Evolutionary conservation across 2,888 invertebrate species (phyloP).

Genomic region (Plagiodera versicolora): DNA sequence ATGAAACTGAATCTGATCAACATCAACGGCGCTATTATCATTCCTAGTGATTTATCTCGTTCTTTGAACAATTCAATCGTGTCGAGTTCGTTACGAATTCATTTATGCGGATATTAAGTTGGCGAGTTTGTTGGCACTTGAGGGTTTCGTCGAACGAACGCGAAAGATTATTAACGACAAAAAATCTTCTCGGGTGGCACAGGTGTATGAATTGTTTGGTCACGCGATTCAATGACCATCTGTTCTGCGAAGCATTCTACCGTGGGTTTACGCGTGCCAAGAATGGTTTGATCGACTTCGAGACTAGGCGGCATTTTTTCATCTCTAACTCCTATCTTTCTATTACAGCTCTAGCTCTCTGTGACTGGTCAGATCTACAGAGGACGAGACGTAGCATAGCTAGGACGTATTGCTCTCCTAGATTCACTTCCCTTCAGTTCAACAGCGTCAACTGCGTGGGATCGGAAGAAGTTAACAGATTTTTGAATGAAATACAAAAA

Average conservation of each 20-base stretch:
- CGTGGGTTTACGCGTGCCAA: conserved; percentile 40
- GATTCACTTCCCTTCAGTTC: conserved; percentile 72
- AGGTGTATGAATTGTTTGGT: conserved; percentile 33
- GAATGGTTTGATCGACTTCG: conserved; percentile 41
- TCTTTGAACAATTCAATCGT: conserved; percentile 6
- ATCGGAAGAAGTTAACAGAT: conserved; percentile 64
- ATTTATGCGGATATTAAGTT: conserved; percentile 11
- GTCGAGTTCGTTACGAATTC: conserved; percentile 5
- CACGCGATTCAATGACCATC: conserved; percentile 42
- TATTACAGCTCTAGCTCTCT: conserved; percentile 78
- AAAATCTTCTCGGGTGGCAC: conserved; percentile 21
- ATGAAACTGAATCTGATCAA: conserved; percentile 52
- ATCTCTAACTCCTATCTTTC: conserved; percentile 37
- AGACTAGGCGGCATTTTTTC: conserved; percentile 44
- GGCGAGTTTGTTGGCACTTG: not conserved
- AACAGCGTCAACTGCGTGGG: conserved; percentile 73
- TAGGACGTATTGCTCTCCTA: conserved; percentile 78
- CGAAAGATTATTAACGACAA: conserved; percentile 15
- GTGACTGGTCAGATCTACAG: conserved; percentile 86
- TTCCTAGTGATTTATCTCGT: conserved; percentile 14
- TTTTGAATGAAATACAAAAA: conserved; percentile 61
- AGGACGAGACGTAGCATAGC: conserved; percentile 77
- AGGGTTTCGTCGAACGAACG: conserved; percentile 1
- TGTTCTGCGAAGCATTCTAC: conserved; percentile 40
- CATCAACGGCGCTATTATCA: conserved; percentile 23